Evolutionary conservation across 2,888 invertebrate species (phyloP).

Genomic region (Drosophila cyrtoloma): DNA sequence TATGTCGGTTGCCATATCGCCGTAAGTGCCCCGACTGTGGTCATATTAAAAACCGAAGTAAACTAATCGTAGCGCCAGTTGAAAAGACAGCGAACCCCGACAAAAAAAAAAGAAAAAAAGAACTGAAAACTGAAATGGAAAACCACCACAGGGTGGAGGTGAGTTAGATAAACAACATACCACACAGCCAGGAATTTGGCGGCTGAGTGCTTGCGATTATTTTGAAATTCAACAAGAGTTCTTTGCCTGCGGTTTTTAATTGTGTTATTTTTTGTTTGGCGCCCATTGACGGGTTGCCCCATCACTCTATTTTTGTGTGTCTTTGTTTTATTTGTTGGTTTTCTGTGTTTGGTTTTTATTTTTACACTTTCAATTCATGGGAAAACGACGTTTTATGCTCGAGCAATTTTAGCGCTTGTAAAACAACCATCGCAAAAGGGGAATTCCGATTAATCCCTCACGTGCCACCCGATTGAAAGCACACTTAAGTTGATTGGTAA

Average conservation of each 20-base stretch:
- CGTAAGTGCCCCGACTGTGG: conserved; percentile 37
- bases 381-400: conserved; percentile 19
- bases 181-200: conserved; percentile 1
- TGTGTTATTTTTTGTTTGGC: conserved; percentile 10
- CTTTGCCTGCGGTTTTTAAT: conserved; percentile 15
- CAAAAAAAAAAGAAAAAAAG: neutral
- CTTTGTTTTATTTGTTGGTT: neutral
- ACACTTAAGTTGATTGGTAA: conserved; percentile 26
- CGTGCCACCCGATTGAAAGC: neutral
- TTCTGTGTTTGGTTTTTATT: neutral
- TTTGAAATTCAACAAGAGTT: conserved; percentile 49
- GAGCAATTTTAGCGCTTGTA: conserved; percentile 30
- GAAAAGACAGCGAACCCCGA: conserved; percentile 22
- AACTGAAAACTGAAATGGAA: conserved; percentile 30
- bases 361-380: conserved; percentile 16
- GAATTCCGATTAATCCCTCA: neutral
- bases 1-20: conserved; percentile 21
- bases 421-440: neutral
- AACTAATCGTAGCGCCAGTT: conserved; percentile 35
- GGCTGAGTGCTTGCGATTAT: conserved; percentile 29
- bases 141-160: conserved; percentile 53
- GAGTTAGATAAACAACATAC: conserved; percentile 51
- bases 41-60: conserved; percentile 29
- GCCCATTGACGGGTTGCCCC: conserved; percentile 39
- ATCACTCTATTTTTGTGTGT: neutral